Evolutionary conservation across 2,797 vertebrate genomes (phyloP), one percentile per base, ranked within the genome.

Genomic region (Epinephelus coioides): DNA sequence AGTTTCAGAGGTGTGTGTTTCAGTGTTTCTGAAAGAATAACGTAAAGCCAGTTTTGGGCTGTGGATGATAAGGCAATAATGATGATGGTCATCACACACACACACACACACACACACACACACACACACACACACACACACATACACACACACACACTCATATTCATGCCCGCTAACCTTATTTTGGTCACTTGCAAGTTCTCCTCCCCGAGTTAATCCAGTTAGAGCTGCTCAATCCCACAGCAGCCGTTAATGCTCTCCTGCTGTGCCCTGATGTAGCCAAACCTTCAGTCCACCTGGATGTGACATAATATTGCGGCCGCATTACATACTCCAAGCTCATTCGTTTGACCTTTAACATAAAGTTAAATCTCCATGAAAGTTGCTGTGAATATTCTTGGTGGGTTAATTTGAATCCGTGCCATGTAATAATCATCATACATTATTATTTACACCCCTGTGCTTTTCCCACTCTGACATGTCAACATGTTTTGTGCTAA

Each of bases 231-330:
- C 78, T 76, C 60, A 51, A 75, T 85, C 83, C 78, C 84, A 83
- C 84, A 78, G 80, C 84, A 73, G 84, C 74, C 72, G 75, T 86
- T 81, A 80, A 89, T 84, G 69, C 72, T 68, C 83, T 83, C 88
- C 81, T 49, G 79, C 77, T 78, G 83, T 8, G 82, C 43, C 75
- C 79, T 11, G 61, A 74, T 79, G 74, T 65, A 72, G 51, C 38
- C 55, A 11, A 70, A 69, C 40, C 78, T 49, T 73, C 66, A 30
- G 2, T 23, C 64, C 65, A 66, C 77, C 62, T 65, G 43, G 51
- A 55, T 17, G 60, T 21, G 57, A 65, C 69, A 43, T 4, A 53
- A 77, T 21, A 2, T 60, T 2, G 53, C 4, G 2, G 60, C 62
- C 62, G 12, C 64, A 27, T 38, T 17, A 13, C 2, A 50, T 25